Percentiles rank a stretch among this genome's conserved stretches.
Conservation (phyloP, 2,113 vertebrate species). For the Petromus typicus region DNA sequence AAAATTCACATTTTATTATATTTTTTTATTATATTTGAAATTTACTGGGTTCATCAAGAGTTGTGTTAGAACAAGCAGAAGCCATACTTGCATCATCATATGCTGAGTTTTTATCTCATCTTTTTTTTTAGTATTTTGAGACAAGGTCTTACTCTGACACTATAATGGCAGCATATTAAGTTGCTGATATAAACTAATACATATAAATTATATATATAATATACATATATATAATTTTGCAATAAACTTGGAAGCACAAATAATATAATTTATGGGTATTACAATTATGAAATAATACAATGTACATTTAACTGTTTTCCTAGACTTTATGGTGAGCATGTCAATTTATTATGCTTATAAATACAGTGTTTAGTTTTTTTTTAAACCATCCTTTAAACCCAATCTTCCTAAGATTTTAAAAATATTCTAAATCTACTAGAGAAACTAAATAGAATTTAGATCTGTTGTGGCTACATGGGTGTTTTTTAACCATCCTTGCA, state of each 20-base stretch:
- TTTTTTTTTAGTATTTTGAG: slow-evolving; percentile 35
- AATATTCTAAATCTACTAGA: not conserved
- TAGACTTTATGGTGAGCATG: not conserved
- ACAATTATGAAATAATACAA: not conserved
- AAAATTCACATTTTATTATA: slow-evolving; percentile 38
- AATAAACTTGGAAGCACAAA: not conserved
- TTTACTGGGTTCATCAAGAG: not conserved
- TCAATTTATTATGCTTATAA: slow-evolving; percentile 13
- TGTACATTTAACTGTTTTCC: not conserved
- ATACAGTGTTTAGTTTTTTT: not conserved
- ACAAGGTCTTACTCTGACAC: not conserved
- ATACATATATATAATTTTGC: not conserved
- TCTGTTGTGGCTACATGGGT: no score
- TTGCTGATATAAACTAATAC: no score
- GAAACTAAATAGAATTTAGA: slow-evolving; percentile 45
- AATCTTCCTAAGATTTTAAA: slow-evolving; percentile 10
- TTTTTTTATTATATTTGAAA: slow-evolving; percentile 25
- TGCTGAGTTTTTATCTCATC: slow-evolving; percentile 19
- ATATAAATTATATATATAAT: no score
- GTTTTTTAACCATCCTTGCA: slow-evolving; percentile 16
- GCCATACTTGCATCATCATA: not conserved
- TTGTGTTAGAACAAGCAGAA: not conserved
- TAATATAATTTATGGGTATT: slow-evolving; percentile 1
- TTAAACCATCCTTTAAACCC: slow-evolving; percentile 11
- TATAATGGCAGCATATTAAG: not conserved